Evolutionary conservation across 1,140 invertebrate genomes (phyloP).

Genomic region (Metopolophium dirhodum): DNA sequence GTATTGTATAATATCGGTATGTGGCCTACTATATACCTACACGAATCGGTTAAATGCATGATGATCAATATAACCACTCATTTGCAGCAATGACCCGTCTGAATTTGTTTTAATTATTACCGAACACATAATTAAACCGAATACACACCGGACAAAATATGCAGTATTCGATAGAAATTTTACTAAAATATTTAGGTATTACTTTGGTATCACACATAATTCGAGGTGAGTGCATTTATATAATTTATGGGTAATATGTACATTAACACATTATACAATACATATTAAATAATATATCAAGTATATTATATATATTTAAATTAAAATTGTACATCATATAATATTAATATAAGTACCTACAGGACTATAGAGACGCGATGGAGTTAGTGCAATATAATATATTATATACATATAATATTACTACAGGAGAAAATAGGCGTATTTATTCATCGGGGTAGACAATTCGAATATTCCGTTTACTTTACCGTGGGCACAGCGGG

Average conservation of each 20-base stretch:
- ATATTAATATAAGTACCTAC: background rate
- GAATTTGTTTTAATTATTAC: background rate
- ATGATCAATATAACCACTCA: background rate
- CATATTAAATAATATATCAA: background rate
- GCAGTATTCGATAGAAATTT: background rate
- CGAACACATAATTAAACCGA: background rate
- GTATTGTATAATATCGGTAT: background rate
- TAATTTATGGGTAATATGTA: background rate
- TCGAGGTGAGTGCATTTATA: background rate
- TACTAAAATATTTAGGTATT: background rate
- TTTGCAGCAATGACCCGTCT: conserved; percentile 4
- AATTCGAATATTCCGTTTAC: background rate
- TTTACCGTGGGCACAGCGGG: background rate
- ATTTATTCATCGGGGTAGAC: background rate
- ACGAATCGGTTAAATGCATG: background rate
- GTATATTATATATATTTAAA: background rate
- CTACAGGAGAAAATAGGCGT: background rate
- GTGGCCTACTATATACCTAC: background rate
- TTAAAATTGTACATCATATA: background rate
- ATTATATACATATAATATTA: background rate
- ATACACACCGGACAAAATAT: background rate
- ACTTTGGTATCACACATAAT: background rate
- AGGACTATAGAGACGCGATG: background rate
- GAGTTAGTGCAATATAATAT: background rate
- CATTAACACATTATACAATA: background rate